These are phyloP conservation scores for Graptemys geographica DNA, from an alignment of 2,797 vertebrate genomes.

Conservation along the genomic window DNA sequence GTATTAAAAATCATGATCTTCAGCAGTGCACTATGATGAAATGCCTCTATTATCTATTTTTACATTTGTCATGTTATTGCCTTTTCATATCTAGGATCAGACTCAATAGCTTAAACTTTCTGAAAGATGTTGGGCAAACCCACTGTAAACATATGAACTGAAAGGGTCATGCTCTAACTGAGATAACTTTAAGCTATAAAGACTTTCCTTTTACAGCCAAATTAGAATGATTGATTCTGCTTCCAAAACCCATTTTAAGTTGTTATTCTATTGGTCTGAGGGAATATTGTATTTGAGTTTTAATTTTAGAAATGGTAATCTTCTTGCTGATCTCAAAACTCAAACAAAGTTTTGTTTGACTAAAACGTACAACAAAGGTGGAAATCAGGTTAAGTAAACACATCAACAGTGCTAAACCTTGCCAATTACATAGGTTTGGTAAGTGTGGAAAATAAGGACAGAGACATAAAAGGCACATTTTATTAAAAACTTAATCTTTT, in stretches of 20 bases:
- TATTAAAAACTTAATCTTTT: not conserved
- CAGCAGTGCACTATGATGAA: not conserved
- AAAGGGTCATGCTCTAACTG: not conserved
- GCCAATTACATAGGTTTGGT: not conserved
- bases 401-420: not conserved
- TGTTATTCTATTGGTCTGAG: not conserved
- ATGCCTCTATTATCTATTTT: not conserved
- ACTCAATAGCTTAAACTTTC: not conserved
- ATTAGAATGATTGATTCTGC: not conserved
- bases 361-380: not conserved
- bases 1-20: not conserved
- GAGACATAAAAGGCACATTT: not conserved
- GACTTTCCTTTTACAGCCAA: not conserved
- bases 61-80: accelerated
- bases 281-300: not conserved
- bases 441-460: not conserved
- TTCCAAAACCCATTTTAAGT: not conserved
- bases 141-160: not conserved
- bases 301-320: not conserved
- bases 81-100: not conserved
- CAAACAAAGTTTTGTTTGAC: too few relatives aligned
- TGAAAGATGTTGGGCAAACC: not conserved
- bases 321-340: not conserved
- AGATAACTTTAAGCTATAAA: not conserved
- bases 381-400: not conserved